Conservation (phyloP, 2,888 invertebrate genomes). For the Galeopsomyia nigrocyanea region DNA sequence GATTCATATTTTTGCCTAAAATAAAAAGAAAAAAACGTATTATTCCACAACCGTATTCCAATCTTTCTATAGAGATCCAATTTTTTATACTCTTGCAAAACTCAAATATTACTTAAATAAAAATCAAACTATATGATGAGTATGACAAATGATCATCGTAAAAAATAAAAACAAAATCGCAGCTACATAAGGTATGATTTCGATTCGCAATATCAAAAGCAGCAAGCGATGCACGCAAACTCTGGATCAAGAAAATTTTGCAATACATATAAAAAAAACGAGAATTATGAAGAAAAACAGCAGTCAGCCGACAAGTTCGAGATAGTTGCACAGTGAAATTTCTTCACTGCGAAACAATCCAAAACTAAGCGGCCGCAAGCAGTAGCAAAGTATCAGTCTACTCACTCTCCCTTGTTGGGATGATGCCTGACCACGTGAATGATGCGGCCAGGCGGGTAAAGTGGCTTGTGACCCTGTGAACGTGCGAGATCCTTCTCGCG, state of each 20-base stretch:
- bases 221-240: not conserved
- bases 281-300: no score
- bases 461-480: conserved; percentile 79
- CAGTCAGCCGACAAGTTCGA: no score
- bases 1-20: conserved; percentile 84
- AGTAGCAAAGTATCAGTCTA: conserved; percentile 16
- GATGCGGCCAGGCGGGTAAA: conserved; percentile 88
- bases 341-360: not conserved
- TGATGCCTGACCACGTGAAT: conserved; percentile 90
- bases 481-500: conserved; percentile 77
- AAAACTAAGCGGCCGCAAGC: not conserved
- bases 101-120: not conserved
- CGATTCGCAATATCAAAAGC: conserved; percentile 6
- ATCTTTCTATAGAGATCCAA: not conserved
- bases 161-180: conserved; percentile 4
- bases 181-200: no score
- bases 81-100: conserved; percentile 15
- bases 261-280: no score
- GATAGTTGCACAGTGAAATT: no score
- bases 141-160: not conserved
- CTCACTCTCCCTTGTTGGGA: conserved; percentile 70
- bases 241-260: no score
- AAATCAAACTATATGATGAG: conserved; percentile 7
- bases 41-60: not conserved
- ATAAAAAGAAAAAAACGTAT: conserved; percentile 54